Base-by-base conservation (phyloP, 2,888 invertebrate species). In the Ellobium chinense region DNA sequence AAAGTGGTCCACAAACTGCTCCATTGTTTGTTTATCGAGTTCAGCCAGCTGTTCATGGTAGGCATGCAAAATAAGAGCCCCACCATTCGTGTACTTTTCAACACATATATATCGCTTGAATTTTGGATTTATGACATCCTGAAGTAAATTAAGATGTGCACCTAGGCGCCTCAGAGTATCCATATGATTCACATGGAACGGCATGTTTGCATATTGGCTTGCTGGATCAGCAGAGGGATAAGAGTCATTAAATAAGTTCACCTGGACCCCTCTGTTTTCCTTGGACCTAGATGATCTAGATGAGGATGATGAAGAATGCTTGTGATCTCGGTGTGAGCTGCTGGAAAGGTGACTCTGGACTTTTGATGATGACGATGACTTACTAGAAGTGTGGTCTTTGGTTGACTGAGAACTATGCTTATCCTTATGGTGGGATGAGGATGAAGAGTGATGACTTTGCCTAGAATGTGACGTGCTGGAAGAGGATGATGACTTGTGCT, bases 11-110 rank as follows among this genome's bases (percentile, higher is more conserved):
- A 97, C 96, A 82, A 98, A 94, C 81, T 96, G 95, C 56, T 96
- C 95, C 92, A 96, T 95, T 90, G 98, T 96, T 34, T 95, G 94
- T 0, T 94, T 93, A 21, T 92, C 89, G 14, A 94, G 88, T 31
- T 94, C 94, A 88, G 96, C 95, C 60, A 99, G 95, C 92, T 99
- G 98, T 85, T 97, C 96, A 91, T 98, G 97, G 93, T 97, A 97
- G 90, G 97, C 95, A 93, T 97, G 97, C 37, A 99, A 95, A 24
- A 98, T 96, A 39, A 96, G 95, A 0, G 98, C 99, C 39, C 98
- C 98, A 21, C 99, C 99, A 94, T 99, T 99, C 0, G 97, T 96
- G 93, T 98, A 97, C 0, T 96, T 96, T 93, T 99, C 98, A 82
- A 98, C 95, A 82, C 97, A 96, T 93, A 98, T 97, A 39, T 92